phyloP scores from a whole-genome alignment of 1,140 invertebrate genomes.

The Temnothorax nylanderi region DNA sequence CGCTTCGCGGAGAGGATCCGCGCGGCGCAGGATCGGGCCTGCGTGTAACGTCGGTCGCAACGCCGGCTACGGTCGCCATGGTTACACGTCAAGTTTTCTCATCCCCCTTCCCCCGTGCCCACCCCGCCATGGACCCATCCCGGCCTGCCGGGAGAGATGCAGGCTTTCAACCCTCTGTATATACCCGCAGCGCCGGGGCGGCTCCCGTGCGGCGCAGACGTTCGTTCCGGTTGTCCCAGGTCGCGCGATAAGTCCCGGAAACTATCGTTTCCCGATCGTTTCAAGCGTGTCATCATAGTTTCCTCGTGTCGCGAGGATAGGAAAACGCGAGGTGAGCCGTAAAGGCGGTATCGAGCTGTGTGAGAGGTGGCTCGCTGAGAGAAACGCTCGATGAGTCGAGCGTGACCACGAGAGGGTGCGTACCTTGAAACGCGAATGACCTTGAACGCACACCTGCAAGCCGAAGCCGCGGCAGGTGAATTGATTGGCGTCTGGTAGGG shows the following conservation, averaged over 20 bases:
- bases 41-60: conserved; percentile 68
- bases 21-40: conserved; percentile 77
- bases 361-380: background rate
- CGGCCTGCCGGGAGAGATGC: conserved; percentile 69
- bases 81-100: conserved; percentile 61
- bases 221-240: conserved; percentile 80
- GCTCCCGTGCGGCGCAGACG: conserved; percentile 81
- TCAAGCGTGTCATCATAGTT: background rate
- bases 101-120: background rate
- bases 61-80: conserved; percentile 62
- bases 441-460: conserved; percentile 54
- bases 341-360: background rate
- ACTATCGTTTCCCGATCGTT: background rate
- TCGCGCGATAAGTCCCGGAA: conserved; percentile 54
- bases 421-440: conserved; percentile 64
- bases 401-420: conserved; percentile 52
- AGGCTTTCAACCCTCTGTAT: conserved; percentile 77
- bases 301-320: too few relatives aligned
- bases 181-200: conserved; percentile 80
- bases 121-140: conserved; percentile 40
- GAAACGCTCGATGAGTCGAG: background rate
- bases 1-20: conserved; percentile 62
- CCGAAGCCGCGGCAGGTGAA: conserved; percentile 43
- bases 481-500: conserved; percentile 45
- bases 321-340: background rate